Percentiles rank a stretch among this genome's conserved stretches.
These are phyloP conservation scores for Balearica regulorum DNA, from an alignment of 2,797 vertebrate genomes.

Conservation along the genomic window DNA sequence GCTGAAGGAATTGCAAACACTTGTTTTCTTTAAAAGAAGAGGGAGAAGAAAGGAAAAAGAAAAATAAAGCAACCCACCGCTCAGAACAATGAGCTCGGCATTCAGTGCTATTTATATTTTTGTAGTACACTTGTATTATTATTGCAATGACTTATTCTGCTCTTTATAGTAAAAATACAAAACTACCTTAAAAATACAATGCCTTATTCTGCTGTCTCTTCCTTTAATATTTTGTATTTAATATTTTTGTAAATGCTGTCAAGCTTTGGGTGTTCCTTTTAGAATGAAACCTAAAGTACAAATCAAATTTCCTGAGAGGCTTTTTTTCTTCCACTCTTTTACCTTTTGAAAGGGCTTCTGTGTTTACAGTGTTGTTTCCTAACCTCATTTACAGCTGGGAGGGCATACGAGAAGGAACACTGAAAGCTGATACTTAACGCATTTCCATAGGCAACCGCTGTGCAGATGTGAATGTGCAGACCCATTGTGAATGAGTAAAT, in stretches of 20 bases:
- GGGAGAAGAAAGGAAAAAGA: background rate
- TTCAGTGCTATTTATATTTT: constrained; percentile 48
- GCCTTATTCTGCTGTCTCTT: constrained; percentile 27
- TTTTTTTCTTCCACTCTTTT: background rate
- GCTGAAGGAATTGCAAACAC: background rate
- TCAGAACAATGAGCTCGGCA: constrained; percentile 14
- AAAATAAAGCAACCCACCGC: background rate
- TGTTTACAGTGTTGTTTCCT: constrained; percentile 9
- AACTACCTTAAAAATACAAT: background rate
- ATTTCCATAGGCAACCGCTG: background rate
- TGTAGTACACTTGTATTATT: background rate
- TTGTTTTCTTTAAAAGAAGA: background rate
- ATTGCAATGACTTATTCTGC: constrained; percentile 4
- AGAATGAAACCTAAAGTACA: background rate
- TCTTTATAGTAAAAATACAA: background rate
- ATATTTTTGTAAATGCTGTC: constrained; percentile 14
- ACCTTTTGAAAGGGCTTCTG: background rate
- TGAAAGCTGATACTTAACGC: background rate
- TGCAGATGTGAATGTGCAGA: background rate
- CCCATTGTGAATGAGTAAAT: background rate
- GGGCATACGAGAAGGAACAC: background rate
- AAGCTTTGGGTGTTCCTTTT: background rate
- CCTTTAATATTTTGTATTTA: constrained; percentile 44
- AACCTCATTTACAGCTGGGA: constrained; percentile 42
- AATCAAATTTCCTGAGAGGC: background rate